phyloP scores from a whole-genome alignment of 2,888 invertebrate species.

The Endotricha flammealis region DNA sequence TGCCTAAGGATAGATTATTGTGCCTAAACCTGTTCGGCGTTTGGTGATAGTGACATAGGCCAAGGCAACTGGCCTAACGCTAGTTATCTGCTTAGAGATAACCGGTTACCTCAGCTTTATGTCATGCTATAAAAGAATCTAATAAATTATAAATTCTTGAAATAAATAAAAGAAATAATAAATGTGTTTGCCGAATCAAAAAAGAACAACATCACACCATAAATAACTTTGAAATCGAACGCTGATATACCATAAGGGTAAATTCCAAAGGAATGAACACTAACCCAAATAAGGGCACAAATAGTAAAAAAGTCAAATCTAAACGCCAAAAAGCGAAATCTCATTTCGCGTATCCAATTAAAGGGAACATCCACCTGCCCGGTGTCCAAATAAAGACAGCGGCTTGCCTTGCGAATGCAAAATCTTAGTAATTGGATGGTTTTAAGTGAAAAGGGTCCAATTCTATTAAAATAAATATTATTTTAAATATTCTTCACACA shows the following conservation, averaged over 20 bases:
- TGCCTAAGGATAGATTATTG: too few species aligned
- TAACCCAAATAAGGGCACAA: conserved; percentile 18
- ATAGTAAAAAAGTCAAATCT: conserved; percentile 17
- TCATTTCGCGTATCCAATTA: conserved; percentile 27
- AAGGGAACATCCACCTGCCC: conserved; percentile 21
- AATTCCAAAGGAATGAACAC: conserved; percentile 6
- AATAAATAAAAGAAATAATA: too few species aligned
- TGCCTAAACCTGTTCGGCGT: too few species aligned
- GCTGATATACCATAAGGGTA: conserved; percentile 1
- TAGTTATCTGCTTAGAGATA: too few species aligned
- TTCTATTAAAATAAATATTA: too few species aligned
- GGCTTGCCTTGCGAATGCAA: conserved; percentile 5
- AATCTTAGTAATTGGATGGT: not conserved
- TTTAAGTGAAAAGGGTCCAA: too few species aligned
- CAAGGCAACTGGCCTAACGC: too few species aligned
- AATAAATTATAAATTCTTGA: conserved; percentile 11
- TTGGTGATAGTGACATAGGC: too few species aligned
- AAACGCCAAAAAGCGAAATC: conserved; percentile 21
- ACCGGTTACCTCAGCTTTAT: too few species aligned
- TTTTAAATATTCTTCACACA: too few species aligned
- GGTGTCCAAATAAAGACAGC: conserved; percentile 17
- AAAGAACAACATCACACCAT: not conserved
- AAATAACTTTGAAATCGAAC: conserved; percentile 3
- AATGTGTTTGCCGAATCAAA: not conserved
- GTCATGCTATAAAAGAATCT: too few species aligned